These are phyloP conservation scores for Urocitellus parryii DNA, from an alignment of 2,113 vertebrate species.

Conservation along the genomic window DNA sequence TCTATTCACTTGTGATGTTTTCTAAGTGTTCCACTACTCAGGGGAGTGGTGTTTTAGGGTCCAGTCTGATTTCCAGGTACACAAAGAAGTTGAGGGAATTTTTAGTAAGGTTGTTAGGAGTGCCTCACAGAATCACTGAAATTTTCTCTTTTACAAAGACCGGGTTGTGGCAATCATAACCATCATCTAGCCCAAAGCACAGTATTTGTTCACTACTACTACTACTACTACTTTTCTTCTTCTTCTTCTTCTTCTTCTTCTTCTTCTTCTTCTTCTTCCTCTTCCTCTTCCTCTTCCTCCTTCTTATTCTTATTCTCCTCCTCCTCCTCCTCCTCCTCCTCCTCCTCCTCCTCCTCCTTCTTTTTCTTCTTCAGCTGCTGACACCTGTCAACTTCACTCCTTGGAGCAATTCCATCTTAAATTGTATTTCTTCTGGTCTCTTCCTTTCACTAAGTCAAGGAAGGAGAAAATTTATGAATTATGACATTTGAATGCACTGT, in stretches of 20 bases:
- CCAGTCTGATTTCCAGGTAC: neutral
- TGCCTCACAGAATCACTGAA: neutral
- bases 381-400: neutral
- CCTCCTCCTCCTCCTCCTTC: no score
- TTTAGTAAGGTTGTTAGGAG: slow-evolving; percentile 4
- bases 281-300: no score
- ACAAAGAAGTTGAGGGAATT: neutral
- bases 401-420: neutral
- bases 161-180: rapidly evolving
- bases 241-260: no score
- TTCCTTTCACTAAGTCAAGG: neutral
- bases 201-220: neutral
- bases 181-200: neutral
- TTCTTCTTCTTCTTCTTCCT: rapidly evolving
- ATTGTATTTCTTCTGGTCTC: neutral
- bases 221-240: no score
- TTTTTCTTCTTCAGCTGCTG: neutral
- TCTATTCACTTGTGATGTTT: neutral
- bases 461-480: neutral
- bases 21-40: neutral
- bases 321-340: no score
- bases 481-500: neutral
- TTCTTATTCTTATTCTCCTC: rapidly evolving
- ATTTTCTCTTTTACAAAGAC: neutral
- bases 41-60: neutral